A percentile compares a stretch with the other conserved stretches of the same genome.
Conservation (phyloP, 2,888 invertebrate genomes). For the Lysandra coridon region DNA sequence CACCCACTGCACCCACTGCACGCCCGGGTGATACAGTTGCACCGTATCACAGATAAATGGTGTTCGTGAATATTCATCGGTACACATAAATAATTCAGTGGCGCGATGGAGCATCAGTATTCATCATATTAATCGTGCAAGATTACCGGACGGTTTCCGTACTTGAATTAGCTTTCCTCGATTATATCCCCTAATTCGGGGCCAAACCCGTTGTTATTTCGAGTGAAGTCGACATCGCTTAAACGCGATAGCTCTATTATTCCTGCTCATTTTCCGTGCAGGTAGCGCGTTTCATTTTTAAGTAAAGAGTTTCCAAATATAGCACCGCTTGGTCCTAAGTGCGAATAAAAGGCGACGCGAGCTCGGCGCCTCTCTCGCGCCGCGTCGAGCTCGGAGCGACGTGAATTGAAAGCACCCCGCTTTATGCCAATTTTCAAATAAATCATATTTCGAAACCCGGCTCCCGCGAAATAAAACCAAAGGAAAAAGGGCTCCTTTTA, state of each 20-base stretch:
- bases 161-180: background rate
- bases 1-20: background rate
- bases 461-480: conserved; percentile 3
- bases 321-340: background rate
- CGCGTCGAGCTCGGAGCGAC: background rate
- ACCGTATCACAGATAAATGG: background rate
- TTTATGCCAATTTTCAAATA: conserved; percentile 20
- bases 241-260: background rate
- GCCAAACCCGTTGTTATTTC: background rate
- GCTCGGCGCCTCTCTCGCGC: background rate
- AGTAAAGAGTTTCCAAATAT: conserved; percentile 12
- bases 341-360: conserved; percentile 7
- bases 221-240: background rate
- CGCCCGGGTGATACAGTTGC: background rate
- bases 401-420: conserved; percentile 7
- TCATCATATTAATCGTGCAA: background rate
- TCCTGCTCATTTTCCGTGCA: background rate
- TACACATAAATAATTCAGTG: background rate
- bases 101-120: background rate
- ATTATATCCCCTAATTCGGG: background rate
- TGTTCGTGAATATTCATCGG: background rate
- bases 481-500: conserved; percentile 4
- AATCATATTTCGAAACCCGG: background rate
- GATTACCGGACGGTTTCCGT: background rate
- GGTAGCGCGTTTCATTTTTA: background rate